A percentile compares a stretch with the other conserved stretches of the same genome.
These are phyloP conservation scores for Heliconius cydno DNA, from an alignment of 2,888 invertebrate genomes.

Conservation along the genomic window DNA sequence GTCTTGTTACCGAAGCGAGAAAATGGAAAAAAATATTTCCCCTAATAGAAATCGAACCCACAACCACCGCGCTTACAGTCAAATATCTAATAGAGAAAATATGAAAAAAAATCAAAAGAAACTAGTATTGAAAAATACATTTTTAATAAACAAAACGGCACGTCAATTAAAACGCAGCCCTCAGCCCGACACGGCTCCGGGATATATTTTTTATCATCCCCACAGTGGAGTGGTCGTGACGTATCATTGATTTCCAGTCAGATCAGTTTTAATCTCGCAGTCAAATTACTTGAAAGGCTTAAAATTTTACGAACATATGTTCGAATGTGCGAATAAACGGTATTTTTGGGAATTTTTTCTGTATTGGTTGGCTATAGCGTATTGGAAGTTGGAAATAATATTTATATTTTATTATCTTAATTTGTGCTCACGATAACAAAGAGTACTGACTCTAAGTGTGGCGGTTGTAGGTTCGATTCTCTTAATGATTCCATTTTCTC, in stretches of 20 bases:
- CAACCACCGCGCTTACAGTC: neutral
- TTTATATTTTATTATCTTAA: too few species aligned
- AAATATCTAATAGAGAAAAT: too few species aligned
- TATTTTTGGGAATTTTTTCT: neutral
- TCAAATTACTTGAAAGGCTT: constrained; percentile 20
- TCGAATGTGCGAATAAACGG: neutral
- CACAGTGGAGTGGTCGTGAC: constrained; percentile 34
- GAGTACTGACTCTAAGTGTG: too few species aligned
- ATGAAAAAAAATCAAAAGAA: neutral
- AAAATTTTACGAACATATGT: constrained; percentile 3
- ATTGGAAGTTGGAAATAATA: too few species aligned
- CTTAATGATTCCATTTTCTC: too few species aligned
- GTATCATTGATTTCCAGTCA: constrained; percentile 36
- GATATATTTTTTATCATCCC: constrained; percentile 31
- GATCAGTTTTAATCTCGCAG: constrained; percentile 22
- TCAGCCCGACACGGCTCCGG: constrained; percentile 30
- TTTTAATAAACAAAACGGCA: constrained; percentile 23
- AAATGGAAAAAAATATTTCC: neutral
- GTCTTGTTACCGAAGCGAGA: neutral
- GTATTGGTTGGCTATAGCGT: neutral
- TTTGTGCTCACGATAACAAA: too few species aligned
- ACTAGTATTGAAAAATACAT: neutral
- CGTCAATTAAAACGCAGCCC: constrained; percentile 33
- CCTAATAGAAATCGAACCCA: neutral
- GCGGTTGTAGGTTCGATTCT: too few species aligned